A percentile compares a stretch with the other conserved stretches of the same genome.
These are phyloP conservation scores for Pteronotus mesoamericanus DNA, from an alignment of 2,797 vertebrate species.

Conservation along the genomic window DNA sequence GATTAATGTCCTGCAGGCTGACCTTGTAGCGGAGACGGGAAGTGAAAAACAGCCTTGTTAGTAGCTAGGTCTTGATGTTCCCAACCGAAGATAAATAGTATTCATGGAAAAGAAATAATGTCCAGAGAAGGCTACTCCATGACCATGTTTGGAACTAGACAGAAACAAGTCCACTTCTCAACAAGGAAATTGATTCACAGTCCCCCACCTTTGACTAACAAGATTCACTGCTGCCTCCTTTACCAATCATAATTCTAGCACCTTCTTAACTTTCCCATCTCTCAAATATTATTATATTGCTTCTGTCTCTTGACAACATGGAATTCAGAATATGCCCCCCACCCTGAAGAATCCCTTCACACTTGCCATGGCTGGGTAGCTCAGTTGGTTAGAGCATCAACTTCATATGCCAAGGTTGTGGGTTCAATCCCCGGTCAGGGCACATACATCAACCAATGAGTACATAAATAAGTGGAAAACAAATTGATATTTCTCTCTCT, in stretches of 20 bases:
- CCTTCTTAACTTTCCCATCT: neutral
- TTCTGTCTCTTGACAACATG: neutral
- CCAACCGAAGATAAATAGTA: neutral
- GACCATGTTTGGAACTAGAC: neutral
- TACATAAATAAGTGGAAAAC: neutral
- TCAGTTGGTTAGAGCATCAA: neutral
- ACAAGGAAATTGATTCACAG: neutral
- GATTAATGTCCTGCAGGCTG: neutral
- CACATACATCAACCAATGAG: neutral
- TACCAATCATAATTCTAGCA: neutral
- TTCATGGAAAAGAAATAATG: slow-evolving; percentile 1
- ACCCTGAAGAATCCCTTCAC: neutral
- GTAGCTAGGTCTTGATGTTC: neutral
- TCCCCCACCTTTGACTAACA: neutral
- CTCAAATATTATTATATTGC: neutral
- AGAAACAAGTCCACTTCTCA: slow-evolving; percentile 16
- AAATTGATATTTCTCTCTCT: neutral
- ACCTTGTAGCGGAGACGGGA: neutral
- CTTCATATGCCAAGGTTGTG: neutral
- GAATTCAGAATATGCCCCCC: neutral
- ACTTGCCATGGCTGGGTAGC: neutral
- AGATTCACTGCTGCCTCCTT: neutral
- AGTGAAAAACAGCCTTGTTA: neutral
- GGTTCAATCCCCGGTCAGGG: neutral
- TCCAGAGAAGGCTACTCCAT: neutral